These are phyloP conservation scores for Syngnathus floridae DNA, from an alignment of 2,113 vertebrate genomes.

Conservation along the genomic window DNA sequence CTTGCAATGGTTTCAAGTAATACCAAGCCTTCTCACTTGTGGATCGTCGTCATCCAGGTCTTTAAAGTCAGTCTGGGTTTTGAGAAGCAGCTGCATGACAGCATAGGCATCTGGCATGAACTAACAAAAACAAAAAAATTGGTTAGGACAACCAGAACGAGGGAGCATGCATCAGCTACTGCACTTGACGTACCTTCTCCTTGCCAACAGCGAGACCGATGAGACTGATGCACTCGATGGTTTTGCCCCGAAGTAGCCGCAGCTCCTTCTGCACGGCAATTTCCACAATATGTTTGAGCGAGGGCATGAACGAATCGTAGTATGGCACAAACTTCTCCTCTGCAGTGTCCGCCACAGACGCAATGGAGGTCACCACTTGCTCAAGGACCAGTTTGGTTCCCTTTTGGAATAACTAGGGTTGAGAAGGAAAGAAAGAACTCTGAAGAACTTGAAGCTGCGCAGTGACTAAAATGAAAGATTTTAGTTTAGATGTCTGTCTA, in stretches of 20 bases:
- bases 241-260: slow-evolving; percentile 89
- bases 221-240: slow-evolving; percentile 98
- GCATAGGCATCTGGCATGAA: slow-evolving; percentile 98
- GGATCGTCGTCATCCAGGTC: slow-evolving; percentile 97
- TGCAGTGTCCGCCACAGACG: slow-evolving; percentile 95
- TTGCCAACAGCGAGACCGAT: slow-evolving; percentile 97
- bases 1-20: neutral
- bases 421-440: neutral
- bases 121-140: slow-evolving; percentile 52
- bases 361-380: slow-evolving; percentile 98
- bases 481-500: slow-evolving; percentile 31
- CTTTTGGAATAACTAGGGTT: slow-evolving; percentile 87
- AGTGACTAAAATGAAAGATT: neutral
- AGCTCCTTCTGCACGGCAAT: slow-evolving; percentile 96
- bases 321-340: slow-evolving; percentile 98
- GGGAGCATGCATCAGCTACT: neutral
- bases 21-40: slow-evolving; percentile 69
- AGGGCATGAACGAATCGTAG: slow-evolving; percentile 97
- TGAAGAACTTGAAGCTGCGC: neutral
- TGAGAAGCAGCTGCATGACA: slow-evolving; percentile 94
- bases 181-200: slow-evolving; percentile 77
- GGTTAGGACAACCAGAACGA: neutral
- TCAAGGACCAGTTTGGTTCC: slow-evolving; percentile 97
- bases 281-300: slow-evolving; percentile 94
- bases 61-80: slow-evolving; percentile 95